Evolutionary conservation across 2,113 vertebrate species (phyloP).

Genomic region (Serranochromis macrocephalus): DNA sequence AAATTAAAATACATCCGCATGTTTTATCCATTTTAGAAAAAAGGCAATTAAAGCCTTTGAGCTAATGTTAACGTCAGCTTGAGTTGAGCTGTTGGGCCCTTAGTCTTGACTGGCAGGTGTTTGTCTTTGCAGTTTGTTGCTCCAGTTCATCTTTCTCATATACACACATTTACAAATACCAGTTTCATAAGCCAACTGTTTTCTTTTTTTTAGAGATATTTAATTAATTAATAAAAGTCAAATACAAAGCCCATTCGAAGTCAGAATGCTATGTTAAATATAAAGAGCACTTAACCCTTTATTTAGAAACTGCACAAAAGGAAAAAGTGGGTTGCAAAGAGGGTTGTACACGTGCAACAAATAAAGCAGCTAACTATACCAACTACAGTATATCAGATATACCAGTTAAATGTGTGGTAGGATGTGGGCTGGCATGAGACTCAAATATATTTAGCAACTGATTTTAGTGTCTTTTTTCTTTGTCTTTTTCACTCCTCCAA

Average conservation of each 20-base stretch:
- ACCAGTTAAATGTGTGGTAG: background rate
- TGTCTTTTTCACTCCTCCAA: background rate
- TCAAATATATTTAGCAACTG: background rate
- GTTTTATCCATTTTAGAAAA: background rate
- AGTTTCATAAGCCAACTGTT: background rate
- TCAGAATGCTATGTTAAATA: background rate
- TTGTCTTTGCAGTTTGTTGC: background rate
- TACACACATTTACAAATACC: rapidly evolving
- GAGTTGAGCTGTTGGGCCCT: background rate
- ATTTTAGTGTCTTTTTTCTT: background rate
- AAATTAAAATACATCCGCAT: background rate
- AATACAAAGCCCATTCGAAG: background rate
- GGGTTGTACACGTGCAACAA: background rate
- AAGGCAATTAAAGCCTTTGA: background rate
- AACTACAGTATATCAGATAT: background rate
- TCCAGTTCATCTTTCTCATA: background rate
- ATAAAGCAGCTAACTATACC: background rate
- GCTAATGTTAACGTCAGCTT: background rate
- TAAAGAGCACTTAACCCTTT: background rate
- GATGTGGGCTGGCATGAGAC: background rate
- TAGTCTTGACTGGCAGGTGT: background rate
- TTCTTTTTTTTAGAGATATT: background rate
- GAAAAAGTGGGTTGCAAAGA: background rate
- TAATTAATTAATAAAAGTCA: background rate
- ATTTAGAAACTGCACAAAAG: background rate